Conservation (phyloP, 2,113 vertebrate species). For the Haplochromis vanheusdeni region DNA sequence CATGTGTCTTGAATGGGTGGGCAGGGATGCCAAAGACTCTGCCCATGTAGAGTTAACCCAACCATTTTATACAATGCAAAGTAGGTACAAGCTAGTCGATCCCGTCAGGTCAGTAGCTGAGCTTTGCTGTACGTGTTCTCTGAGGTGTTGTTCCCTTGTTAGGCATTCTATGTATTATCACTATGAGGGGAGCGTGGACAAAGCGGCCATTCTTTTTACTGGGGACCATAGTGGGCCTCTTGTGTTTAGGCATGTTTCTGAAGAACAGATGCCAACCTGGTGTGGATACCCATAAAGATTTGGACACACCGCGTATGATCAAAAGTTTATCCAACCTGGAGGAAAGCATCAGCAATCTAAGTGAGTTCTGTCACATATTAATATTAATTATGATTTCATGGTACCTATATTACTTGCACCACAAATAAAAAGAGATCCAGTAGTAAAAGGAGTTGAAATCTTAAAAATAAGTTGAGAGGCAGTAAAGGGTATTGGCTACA, state of each 20-base stretch:
- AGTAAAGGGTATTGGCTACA: too few relatives aligned
- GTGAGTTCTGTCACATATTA: neutral
- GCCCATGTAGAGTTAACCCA: too few relatives aligned
- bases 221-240: neutral
- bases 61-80: neutral
- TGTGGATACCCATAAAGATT: neutral
- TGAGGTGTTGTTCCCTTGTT: neutral
- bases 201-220: neutral
- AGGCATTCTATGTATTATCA: neutral
- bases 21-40: too few relatives aligned
- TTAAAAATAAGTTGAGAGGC: too few relatives aligned
- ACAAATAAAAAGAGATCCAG: neutral
- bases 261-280: fast-evolving
- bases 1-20: too few relatives aligned
- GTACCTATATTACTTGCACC: neutral
- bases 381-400: neutral
- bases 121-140: neutral
- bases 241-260: neutral
- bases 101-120: neutral
- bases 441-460: too few relatives aligned
- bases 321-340: neutral
- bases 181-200: neutral
- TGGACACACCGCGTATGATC: neutral
- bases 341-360: neutral
- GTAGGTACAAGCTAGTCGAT: neutral